Conservation (phyloP, 1,140 invertebrate genomes). For the Aleiodes sp. region DNA sequence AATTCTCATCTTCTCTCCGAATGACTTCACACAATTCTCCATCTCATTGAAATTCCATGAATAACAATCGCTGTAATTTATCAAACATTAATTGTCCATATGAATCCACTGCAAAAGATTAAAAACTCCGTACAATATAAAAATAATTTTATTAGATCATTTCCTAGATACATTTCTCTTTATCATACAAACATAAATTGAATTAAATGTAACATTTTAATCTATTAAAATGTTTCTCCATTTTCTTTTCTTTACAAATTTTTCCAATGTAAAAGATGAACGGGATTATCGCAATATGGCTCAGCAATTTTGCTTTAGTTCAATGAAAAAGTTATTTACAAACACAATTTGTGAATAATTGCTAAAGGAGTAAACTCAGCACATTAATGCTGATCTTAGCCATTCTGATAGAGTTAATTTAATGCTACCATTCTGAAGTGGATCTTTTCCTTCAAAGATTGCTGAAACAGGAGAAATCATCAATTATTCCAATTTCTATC, state of each 20-base stretch:
- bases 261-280: background rate
- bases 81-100: no score
- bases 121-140: conserved; percentile 48
- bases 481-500: background rate
- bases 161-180: conserved; percentile 44
- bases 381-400: conserved; percentile 79
- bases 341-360: conserved; percentile 33
- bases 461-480: conserved; percentile 64
- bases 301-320: conserved; percentile 38
- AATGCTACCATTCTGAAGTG: conserved; percentile 82
- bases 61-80: no score
- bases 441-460: conserved; percentile 84
- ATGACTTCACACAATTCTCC: no score
- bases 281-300: conserved; percentile 24
- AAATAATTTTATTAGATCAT: conserved; percentile 49
- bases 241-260: no score
- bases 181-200: conserved; percentile 32
- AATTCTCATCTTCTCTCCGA: no score
- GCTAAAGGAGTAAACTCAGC: conserved; percentile 62
- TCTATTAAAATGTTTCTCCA: background rate
- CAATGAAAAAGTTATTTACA: conserved; percentile 54
- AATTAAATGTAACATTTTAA: background rate
- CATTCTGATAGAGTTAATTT: conserved; percentile 85
- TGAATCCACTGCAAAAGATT: background rate
- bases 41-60: no score